phyloP scores from a whole-genome alignment of 2,797 vertebrate genomes.

The Neopelma chrysocephalum region DNA sequence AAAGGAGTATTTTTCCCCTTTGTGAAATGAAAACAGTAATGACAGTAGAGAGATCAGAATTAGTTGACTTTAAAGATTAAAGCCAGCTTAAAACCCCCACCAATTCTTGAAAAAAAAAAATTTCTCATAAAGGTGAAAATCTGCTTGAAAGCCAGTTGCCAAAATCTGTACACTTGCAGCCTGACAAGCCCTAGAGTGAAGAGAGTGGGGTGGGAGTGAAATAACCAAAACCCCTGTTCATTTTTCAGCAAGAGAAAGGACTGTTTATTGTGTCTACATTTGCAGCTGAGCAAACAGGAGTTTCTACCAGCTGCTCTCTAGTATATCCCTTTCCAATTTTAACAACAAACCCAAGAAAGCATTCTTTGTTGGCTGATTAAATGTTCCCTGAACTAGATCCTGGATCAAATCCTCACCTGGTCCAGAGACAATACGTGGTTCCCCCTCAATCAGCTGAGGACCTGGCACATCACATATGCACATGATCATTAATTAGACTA shows the following conservation, averaged over 20 bases:
- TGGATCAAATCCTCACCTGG: background rate
- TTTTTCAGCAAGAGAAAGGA: background rate
- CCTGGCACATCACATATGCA: background rate
- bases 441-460: background rate
- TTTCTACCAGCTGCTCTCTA: background rate
- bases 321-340: background rate
- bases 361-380: background rate
- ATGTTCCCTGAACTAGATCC: background rate
- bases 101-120: background rate
- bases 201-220: rapidly evolving
- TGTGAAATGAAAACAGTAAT: background rate
- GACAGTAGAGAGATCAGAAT: background rate
- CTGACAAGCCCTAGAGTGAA: background rate
- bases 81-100: background rate
- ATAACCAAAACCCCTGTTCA: background rate
- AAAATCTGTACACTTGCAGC: background rate
- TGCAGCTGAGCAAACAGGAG: background rate
- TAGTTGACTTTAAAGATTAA: background rate
- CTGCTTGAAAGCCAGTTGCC: background rate
- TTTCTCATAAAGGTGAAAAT: background rate
- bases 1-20: background rate
- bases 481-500: background rate
- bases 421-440: background rate
- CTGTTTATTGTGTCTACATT: background rate
- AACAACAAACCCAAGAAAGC: background rate